A percentile compares a stretch with the other conserved stretches of the same genome.
Conservation (phyloP, 2,797 vertebrate genomes). For the Yasuhikotakia modesta region DNA sequence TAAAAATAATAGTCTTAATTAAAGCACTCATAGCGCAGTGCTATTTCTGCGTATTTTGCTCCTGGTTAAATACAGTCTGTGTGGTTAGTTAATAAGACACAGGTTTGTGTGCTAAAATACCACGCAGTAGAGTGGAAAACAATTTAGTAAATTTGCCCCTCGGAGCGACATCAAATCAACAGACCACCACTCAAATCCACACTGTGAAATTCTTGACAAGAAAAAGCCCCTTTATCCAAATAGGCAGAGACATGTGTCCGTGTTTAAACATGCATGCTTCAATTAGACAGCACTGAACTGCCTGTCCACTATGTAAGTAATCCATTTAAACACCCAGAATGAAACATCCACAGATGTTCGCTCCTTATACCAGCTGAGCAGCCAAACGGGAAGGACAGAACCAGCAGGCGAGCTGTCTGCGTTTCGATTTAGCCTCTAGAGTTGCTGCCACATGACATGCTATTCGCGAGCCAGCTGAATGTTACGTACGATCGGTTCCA, state of each 20-base stretch:
- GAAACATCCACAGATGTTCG: constrained; percentile 69
- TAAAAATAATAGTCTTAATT: not conserved
- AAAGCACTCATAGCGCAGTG: not conserved
- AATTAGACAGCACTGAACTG: constrained; percentile 53
- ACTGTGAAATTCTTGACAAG: constrained; percentile 22
- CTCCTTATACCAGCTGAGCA: constrained; percentile 68
- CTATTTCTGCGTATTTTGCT: not conserved
- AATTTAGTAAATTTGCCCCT: not conserved
- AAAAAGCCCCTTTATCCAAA: constrained; percentile 52
- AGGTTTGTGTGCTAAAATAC: not conserved
- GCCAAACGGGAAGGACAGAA: constrained; percentile 59
- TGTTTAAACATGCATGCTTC: constrained; percentile 53
- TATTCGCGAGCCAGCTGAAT: constrained; percentile 30
- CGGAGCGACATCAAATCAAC: constrained; percentile 24
- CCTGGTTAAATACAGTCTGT: not conserved
- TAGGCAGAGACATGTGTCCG: constrained; percentile 49
- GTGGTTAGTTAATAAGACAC: not conserved
- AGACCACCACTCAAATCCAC: constrained; percentile 20
- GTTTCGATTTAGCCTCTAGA: constrained; percentile 56
- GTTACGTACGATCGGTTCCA: constrained; percentile 27
- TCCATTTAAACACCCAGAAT: constrained; percentile 68
- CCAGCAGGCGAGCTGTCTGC: constrained; percentile 59
- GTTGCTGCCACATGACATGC: constrained; percentile 44
- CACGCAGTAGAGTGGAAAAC: not conserved
- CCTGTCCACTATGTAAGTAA: constrained; percentile 64